Conservation (phyloP, 53 echinoderm and acorn worm species). For the Crossaster papposus region DNA sequence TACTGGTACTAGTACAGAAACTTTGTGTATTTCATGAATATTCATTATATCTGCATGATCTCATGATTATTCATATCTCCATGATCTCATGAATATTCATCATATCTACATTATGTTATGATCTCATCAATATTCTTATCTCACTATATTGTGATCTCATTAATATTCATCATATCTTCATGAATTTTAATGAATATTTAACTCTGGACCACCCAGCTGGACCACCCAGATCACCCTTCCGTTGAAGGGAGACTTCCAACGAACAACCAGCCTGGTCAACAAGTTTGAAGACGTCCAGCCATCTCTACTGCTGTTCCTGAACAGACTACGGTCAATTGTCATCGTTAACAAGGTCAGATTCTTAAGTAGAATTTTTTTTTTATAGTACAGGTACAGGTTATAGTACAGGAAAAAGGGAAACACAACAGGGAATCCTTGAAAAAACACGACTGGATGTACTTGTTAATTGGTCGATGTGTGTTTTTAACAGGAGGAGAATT, state of each 20-base stretch:
- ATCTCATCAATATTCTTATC: too few species aligned
- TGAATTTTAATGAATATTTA: constrained; percentile 13
- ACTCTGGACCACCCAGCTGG: constrained; percentile 68
- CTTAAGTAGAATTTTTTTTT: not conserved
- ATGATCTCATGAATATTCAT: constrained; percentile 29
- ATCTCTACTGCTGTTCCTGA: constrained; percentile 64
- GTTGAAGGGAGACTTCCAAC: constrained; percentile 64
- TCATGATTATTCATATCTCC: too few species aligned
- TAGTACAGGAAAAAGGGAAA: too few species aligned
- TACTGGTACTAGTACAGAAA: too few species aligned
- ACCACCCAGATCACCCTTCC: constrained; percentile 66
- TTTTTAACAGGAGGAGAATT: constrained; percentile 43
- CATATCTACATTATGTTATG: too few species aligned
- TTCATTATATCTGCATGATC: not conserved
- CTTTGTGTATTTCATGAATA: too few species aligned
- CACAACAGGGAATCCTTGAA: too few species aligned
- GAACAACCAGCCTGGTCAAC: constrained; percentile 63
- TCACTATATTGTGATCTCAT: too few species aligned
- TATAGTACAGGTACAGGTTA: too few species aligned
- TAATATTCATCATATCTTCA: not conserved
- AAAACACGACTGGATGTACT: too few species aligned
- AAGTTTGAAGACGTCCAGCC: constrained; percentile 71
- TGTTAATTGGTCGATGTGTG: too few species aligned
- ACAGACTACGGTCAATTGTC: constrained; percentile 53
- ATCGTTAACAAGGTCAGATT: constrained; percentile 64